Base-by-base conservation (phyloP, 2,888 invertebrate genomes). In the Muschampia staudingeri region DNA sequence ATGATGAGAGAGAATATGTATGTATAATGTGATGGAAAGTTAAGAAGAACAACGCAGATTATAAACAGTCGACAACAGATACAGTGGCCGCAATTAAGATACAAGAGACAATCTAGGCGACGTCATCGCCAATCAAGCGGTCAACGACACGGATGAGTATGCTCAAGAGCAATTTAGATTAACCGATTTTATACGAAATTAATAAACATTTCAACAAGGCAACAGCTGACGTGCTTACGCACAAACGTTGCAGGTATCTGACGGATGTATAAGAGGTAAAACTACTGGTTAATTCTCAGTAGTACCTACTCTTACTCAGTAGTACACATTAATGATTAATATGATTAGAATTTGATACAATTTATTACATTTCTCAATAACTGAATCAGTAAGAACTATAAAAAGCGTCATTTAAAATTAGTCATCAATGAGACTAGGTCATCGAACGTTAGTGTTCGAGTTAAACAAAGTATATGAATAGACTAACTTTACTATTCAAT, bases 71-170 rank as follows among this genome's bases (percentile, higher is more conserved):
- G 61, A 25, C 25, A 61, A 25, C 11, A 61, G 25, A 61, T 25
- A 61, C 25, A 61, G 3, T 16, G 12, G 11, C 48, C 8, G 19
- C 30, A 67, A 76, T 67, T 76, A 44, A 65, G n/a, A 76, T 30
- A 72, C 72, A n/a, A 30, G n/a, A 40, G 25, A 42, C 44, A 72
- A 73, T 73, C 37, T 40, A 52, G 75, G 9, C 69, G 69, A 80
- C 80, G 70, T 80, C 52, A 76, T 56, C 11, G 52, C 34, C 70
- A 80, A 80, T 80, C 67, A 80, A 76, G 14, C 70, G 80, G 80
- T 76, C 70, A 76, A 76, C 19, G 80, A 76, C 76, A 14, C 56
- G 70, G 34, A 69, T 52, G 76, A 76, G 69, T 40, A n/a, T 44
- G 25, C 37, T 9, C n/a, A 9, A 4, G 34, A 70, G 16, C 34